Evolutionary conservation across 35 echinoderm and acorn worm genomes (phyloP).

Genomic region (Apostichopus japonicus): DNA sequence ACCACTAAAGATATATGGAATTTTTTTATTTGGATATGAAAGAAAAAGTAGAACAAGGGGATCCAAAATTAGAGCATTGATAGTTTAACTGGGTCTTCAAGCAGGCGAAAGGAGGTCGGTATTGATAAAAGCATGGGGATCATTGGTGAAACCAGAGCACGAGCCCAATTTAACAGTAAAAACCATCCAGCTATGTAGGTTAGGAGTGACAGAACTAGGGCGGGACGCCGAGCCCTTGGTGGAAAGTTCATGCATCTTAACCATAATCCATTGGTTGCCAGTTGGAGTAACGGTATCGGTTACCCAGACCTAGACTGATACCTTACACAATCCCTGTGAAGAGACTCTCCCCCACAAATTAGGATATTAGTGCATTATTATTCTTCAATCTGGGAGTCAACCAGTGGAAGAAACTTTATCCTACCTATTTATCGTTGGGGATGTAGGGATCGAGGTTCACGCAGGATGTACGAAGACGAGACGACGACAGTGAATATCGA

Average conservation of each 20-base stretch:
- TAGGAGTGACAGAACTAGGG: constrained; percentile 60
- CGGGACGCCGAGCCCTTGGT: constrained; percentile 48
- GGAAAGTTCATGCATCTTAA: constrained; percentile 39
- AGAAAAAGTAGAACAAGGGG: constrained; percentile 51
- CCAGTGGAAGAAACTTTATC: constrained; percentile 44
- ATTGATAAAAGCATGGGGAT: constrained; percentile 49
- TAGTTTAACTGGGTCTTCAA: constrained; percentile 55
- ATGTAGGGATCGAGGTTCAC: constrained; percentile 5
- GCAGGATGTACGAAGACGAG: not conserved
- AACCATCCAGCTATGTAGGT: constrained; percentile 47
- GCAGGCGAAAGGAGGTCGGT: constrained; percentile 58
- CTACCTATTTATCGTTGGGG: constrained; percentile 27
- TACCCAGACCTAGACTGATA: constrained; percentile 41
- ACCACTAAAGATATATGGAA: constrained; percentile 43
- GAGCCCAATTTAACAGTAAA: constrained; percentile 54
- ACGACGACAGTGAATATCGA: not conserved
- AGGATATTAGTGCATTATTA: constrained; percentile 57
- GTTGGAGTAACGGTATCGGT: constrained; percentile 37
- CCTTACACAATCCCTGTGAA: constrained; percentile 53
- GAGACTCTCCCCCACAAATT: constrained; percentile 49
- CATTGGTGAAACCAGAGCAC: constrained; percentile 50
- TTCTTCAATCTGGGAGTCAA: constrained; percentile 48
- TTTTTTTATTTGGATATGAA: constrained; percentile 56
- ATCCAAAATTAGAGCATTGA: constrained; percentile 48
- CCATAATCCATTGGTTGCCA: constrained; percentile 40